phyloP scores from a whole-genome alignment of 2,113 vertebrate species.

The Pteropus alecto region DNA sequence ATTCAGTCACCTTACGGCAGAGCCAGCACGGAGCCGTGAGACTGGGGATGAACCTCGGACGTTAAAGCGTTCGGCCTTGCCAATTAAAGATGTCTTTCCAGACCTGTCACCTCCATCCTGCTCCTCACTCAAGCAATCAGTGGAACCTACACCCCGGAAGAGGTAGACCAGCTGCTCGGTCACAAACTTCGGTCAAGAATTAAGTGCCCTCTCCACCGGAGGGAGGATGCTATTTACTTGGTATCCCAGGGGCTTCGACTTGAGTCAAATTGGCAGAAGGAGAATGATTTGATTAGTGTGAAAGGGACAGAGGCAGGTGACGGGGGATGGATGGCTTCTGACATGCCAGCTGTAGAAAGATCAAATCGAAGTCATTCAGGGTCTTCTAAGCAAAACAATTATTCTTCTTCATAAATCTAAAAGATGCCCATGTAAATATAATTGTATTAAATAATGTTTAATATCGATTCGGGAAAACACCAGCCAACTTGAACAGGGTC shows the following conservation, averaged over 20 bases:
- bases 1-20: not conserved
- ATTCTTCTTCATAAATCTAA: not conserved
- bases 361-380: not conserved
- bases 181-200: not conserved
- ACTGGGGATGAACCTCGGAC: not conserved
- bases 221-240: not conserved
- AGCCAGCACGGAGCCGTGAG: not conserved
- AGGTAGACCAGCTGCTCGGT: not conserved
- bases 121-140: not conserved
- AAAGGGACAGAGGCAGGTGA: not conserved
- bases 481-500: not conserved
- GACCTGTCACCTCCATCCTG: not conserved
- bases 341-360: not conserved
- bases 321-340: not conserved
- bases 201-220: not conserved
- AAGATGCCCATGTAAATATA: not conserved
- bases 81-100: not conserved
- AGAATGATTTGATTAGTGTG: slow-evolving; percentile 36
- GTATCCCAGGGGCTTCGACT: slow-evolving; percentile 63
- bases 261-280: slow-evolving; percentile 49
- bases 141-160: not conserved
- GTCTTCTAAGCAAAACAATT: not conserved
- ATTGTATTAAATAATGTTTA: not conserved
- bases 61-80: not conserved
- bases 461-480: not conserved